These are phyloP conservation scores for Leptinotarsa texana DNA, from an alignment of 1,140 invertebrate genomes.

Conservation along the genomic window DNA sequence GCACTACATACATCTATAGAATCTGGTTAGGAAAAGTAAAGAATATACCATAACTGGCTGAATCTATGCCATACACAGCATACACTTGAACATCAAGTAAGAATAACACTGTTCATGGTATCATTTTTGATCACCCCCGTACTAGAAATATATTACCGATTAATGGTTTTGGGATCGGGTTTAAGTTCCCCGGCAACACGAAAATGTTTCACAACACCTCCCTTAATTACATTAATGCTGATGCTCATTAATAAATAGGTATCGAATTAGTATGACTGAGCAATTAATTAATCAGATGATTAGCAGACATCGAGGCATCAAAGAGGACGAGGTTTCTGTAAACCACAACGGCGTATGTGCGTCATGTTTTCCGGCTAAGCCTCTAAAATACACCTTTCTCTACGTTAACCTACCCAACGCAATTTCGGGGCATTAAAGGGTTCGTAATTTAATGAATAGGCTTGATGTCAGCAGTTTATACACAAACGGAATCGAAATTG, in stretches of 20 bases:
- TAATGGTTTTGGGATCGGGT: constrained; percentile 26
- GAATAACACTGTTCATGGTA: too few species aligned
- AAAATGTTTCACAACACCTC: constrained; percentile 44
- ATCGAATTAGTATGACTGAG: constrained; percentile 51
- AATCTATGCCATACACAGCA: too few species aligned
- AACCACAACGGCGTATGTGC: constrained; percentile 32
- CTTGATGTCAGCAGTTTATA: constrained; percentile 14
- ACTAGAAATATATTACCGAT: constrained; percentile 26
- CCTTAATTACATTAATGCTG: constrained; percentile 51
- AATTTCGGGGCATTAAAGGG: constrained; percentile 26
- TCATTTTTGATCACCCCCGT: background rate
- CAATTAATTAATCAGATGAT: constrained; percentile 55
- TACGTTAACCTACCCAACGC: constrained; percentile 27
- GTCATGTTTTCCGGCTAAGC: constrained; percentile 3
- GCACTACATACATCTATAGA: too few species aligned
- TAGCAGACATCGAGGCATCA: constrained; percentile 51
- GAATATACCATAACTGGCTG: too few species aligned
- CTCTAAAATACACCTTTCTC: constrained; percentile 4
- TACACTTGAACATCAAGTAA: too few species aligned
- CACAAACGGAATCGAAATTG: constrained; percentile 15
- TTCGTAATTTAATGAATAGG: constrained; percentile 27
- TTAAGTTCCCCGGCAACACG: constrained; percentile 25
- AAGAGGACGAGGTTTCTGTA: constrained; percentile 44
- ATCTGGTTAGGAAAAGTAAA: too few species aligned
- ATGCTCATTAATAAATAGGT: constrained; percentile 51